These are phyloP conservation scores for Andrena bicolor DNA, from an alignment of 2,888 invertebrate genomes.

Conservation along the genomic window DNA sequence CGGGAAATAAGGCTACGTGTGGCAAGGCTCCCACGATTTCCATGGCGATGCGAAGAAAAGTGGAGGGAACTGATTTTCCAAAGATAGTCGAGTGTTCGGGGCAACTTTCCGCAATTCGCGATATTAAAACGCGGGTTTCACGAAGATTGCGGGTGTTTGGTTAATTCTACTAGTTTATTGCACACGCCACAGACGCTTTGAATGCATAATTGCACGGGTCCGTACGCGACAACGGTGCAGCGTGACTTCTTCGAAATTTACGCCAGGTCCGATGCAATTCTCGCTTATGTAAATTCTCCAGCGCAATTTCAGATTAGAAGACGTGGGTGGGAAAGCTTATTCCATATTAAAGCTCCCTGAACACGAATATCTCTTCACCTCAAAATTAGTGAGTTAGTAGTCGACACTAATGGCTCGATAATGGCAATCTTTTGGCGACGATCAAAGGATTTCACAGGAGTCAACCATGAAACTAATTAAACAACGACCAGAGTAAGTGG, in stretches of 20 bases:
- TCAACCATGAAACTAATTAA: conserved; percentile 29
- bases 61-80: conserved; percentile 21
- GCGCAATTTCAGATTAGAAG: conserved; percentile 24
- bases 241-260: conserved; percentile 34
- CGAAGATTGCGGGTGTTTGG: conserved; percentile 19
- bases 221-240: background rate
- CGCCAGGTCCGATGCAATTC: conserved; percentile 16
- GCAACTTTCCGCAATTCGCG: background rate
- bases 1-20: conserved; percentile 5
- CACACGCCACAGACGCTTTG: conserved; percentile 2
- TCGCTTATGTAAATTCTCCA: conserved; percentile 40
- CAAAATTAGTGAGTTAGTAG: conserved; percentile 9
- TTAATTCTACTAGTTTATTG: conserved; percentile 29
- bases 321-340: conserved; percentile 3
- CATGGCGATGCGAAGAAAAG: background rate
- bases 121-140: conserved; percentile 22
- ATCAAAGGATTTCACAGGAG: background rate
- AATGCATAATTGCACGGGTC: conserved; percentile 32
- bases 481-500: conserved; percentile 12
- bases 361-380: background rate
- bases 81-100: background rate
- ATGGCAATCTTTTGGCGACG: background rate
- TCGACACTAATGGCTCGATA: conserved; percentile 9
- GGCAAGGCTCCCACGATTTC: background rate
- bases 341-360: background rate